Evolutionary conservation across 2,888 invertebrate genomes (phyloP).

Genomic region (Pardosa pseudoannulata): DNA sequence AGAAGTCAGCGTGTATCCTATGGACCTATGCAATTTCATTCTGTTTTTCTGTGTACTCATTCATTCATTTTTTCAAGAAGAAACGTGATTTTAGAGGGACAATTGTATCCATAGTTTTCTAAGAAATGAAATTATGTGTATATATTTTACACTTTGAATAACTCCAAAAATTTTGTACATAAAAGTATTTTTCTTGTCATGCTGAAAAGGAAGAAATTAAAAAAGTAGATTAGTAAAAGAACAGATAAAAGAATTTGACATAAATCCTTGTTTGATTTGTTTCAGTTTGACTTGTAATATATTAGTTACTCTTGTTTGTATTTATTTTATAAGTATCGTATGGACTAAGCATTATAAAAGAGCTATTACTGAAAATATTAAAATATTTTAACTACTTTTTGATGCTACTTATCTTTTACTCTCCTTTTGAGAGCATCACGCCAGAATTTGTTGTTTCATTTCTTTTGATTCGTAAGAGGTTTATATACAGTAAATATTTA

Average conservation of each 20-base stretch:
- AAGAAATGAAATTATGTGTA: conserved; percentile 11
- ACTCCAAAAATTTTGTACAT: conserved; percentile 14
- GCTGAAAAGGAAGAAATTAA: not conserved
- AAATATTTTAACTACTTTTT: too few relatives aligned
- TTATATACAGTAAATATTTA: too few relatives aligned
- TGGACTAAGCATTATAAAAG: too few relatives aligned
- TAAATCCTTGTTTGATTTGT: too few relatives aligned
- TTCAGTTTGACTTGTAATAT: too few relatives aligned
- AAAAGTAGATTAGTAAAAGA: not conserved
- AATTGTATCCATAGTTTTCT: not conserved
- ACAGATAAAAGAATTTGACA: not conserved
- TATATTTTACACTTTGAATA: conserved; percentile 29
- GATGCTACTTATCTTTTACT: too few relatives aligned
- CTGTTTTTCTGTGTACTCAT: not conserved
- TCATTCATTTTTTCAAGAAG: not conserved
- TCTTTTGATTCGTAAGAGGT: too few relatives aligned
- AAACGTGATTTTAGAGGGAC: not conserved
- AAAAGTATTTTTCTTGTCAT: conserved; percentile 23
- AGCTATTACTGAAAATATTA: too few relatives aligned
- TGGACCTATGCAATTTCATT: not conserved
- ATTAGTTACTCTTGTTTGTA: too few relatives aligned
- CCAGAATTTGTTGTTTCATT: too few relatives aligned
- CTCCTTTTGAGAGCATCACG: too few relatives aligned
- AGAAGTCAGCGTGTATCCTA: not conserved
- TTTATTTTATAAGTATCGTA: too few relatives aligned